phyloP scores from a whole-genome alignment of 2,797 vertebrate species.

The Chloroceryle amazona region DNA sequence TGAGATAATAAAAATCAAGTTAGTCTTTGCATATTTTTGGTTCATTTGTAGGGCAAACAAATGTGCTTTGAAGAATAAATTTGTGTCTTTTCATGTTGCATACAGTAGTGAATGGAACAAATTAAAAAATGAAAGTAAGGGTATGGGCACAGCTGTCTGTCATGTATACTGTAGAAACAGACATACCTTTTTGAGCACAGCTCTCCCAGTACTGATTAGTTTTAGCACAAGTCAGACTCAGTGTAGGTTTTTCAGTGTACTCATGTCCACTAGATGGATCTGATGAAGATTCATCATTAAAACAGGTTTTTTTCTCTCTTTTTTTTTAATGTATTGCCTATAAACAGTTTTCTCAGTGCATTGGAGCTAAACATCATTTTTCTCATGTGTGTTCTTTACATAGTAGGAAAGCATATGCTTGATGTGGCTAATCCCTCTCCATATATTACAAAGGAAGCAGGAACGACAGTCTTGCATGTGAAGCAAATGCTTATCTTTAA shows the following conservation, averaged over 20 bases:
- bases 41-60: background rate
- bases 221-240: background rate
- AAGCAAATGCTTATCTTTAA: constrained; percentile 13
- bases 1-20: constrained; percentile 48
- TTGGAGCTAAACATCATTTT: background rate
- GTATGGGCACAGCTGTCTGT: background rate
- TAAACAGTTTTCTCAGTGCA: background rate
- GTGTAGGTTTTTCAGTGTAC: background rate
- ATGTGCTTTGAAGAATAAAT: background rate
- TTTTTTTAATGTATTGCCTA: background rate
- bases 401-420: background rate
- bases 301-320: background rate
- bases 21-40: constrained; percentile 15
- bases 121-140: background rate
- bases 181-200: background rate
- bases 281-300: background rate
- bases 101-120: background rate
- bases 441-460: background rate
- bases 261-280: background rate
- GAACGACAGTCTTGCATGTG: background rate
- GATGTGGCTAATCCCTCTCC: background rate
- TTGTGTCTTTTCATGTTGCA: background rate
- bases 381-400: background rate
- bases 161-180: background rate
- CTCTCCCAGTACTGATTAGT: background rate